Evolutionary conservation across 2,113 vertebrate species (phyloP), one percentile per base, ranked within the genome.

Genomic region (Spilogale gracilis): DNA sequence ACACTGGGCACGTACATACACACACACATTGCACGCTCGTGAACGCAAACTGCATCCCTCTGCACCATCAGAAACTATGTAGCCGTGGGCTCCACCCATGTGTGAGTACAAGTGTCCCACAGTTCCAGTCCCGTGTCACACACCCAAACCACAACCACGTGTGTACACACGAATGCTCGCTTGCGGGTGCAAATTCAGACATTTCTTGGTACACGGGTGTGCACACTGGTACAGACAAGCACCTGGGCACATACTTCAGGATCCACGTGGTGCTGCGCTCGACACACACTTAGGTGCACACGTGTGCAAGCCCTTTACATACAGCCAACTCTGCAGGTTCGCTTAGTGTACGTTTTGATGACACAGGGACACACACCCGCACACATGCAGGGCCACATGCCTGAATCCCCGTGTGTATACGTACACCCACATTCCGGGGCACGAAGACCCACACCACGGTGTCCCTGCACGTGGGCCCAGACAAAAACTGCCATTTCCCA

Each of bases 241-340:
- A 21, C 13, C 32, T 25, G 63, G 17, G 79, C 27, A 25, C 9
- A 32, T 16, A 30, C 58, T 9, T 16, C 5, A 83, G 52, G 14
- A 20, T 10, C 38, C 43, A 1, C 4, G 25, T 5, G 1, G 23
- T 13, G 9, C 11, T 10, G 1, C 2, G 2, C 20, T 9, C 0
- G 0, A 14, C 8, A 45, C 16, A 9, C 8, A 1, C 2, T 18
- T n/a, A 21, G 32, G 60, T 2, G 2, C 3, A 1, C 3, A 1
- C n/a, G 30, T 50, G 50, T 17, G 32, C n/a, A 32, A 30, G 52
- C 50, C 30, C 67, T 38, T 48, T 45, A 74, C 17, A 9, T 82
- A 16, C 0, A 69, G 43, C 45, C 45, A 5, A 13, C 27, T 7
- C 4, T 1, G 25, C 25, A n/a, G 1, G 43, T 61, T 80, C 56